A percentile compares a stretch with the other conserved stretches of the same genome.
These are phyloP conservation scores for Nebria brevicollis DNA, from an alignment of 2,888 invertebrate genomes.

Conservation along the genomic window DNA sequence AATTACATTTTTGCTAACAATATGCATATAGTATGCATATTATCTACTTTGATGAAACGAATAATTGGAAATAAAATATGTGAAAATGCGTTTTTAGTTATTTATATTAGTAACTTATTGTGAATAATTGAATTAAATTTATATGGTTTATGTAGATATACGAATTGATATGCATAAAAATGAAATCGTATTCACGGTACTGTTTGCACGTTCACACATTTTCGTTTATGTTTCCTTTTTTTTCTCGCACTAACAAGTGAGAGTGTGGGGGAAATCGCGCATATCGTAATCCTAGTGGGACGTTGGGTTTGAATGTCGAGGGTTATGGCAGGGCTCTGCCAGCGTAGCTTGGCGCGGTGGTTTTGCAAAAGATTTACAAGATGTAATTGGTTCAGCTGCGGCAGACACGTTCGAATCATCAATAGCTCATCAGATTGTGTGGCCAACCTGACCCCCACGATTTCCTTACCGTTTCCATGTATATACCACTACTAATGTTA, in stretches of 20 bases:
- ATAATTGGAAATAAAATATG: no score
- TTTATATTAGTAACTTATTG: no score
- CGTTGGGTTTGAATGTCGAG: background rate
- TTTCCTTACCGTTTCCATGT: background rate
- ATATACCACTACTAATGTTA: background rate
- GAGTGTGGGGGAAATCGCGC: slow-evolving; percentile 43
- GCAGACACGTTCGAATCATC: slow-evolving; percentile 71
- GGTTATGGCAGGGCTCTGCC: slow-evolving; percentile 53
- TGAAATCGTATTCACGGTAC: background rate
- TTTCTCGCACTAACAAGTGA: slow-evolving; percentile 30
- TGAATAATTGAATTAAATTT: no score
- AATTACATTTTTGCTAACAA: background rate
- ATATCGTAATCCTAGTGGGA: slow-evolving; percentile 51
- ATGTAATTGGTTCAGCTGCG: slow-evolving; percentile 74
- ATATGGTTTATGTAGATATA: no score
- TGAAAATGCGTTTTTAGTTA: no score
- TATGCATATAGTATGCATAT: background rate
- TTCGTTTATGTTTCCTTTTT: slow-evolving; percentile 4
- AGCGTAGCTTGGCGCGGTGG: slow-evolving; percentile 51
- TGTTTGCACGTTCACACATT: background rate
- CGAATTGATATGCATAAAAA: no score
- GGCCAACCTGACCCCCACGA: slow-evolving; percentile 57
- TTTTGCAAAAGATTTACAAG: slow-evolving; percentile 62
- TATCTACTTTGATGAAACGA: no score
- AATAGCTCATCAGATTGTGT: slow-evolving; percentile 68